phyloP scores from a whole-genome alignment of 2,888 invertebrate genomes.

The Ethmia dodecea region DNA sequence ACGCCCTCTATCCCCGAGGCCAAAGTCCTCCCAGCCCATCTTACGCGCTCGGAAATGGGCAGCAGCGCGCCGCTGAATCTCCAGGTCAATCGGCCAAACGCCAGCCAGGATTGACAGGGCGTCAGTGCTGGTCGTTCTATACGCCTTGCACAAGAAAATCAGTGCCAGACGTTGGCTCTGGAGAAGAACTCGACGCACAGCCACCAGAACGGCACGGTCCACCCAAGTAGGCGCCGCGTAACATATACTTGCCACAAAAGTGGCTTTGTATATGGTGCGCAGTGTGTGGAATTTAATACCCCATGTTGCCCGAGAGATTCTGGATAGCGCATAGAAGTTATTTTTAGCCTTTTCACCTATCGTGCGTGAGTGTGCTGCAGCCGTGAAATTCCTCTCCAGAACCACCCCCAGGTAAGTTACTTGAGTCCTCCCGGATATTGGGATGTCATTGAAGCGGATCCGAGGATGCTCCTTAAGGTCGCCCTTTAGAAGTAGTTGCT shows the following conservation, averaged over 20 bases:
- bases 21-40: no score
- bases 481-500: constrained; percentile 5
- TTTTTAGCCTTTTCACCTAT: constrained; percentile 14
- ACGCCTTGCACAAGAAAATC: constrained; percentile 25
- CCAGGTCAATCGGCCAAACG: constrained; percentile 24
- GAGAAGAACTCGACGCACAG: constrained; percentile 16
- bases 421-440: not conserved
- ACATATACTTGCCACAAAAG: constrained; percentile 14
- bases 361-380: constrained; percentile 6
- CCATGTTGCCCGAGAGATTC: constrained; percentile 20
- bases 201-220: constrained; percentile 5
- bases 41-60: no score
- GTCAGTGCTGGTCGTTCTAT: constrained; percentile 21
- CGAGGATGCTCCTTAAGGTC: not conserved
- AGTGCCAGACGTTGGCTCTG: constrained; percentile 19
- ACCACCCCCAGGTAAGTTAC: not conserved
- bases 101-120: constrained; percentile 26
- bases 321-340: constrained; percentile 18
- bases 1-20: no score
- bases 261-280: constrained; percentile 15
- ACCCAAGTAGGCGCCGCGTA: constrained; percentile 20
- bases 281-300: constrained; percentile 17
- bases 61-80: constrained; percentile 18
- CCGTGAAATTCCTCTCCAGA: constrained; percentile 3
- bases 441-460: not conserved